Evolutionary conservation across 2,888 invertebrate genomes (phyloP).

Genomic region (Ferrisia virgata): DNA sequence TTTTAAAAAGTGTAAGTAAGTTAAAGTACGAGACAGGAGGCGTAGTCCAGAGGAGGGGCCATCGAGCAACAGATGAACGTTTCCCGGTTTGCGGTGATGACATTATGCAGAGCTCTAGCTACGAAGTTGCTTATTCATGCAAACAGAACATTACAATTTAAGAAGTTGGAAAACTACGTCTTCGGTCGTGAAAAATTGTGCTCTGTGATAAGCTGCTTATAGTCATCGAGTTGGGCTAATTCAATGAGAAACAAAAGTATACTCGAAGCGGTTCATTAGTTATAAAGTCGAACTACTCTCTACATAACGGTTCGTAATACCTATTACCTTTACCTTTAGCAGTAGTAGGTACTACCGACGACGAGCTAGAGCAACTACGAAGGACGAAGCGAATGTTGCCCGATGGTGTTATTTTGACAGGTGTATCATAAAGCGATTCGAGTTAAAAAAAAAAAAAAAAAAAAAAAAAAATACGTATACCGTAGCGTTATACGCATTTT

Average conservation of each 20-base stretch:
- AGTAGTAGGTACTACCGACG: neutral
- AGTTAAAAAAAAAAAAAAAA: neutral
- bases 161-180: neutral
- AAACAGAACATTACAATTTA: neutral
- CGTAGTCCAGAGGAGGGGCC: no score
- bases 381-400: slow-evolving; percentile 10
- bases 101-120: neutral
- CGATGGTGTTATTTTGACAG: slow-evolving; percentile 19
- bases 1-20: neutral
- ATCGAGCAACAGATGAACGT: neutral
- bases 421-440: neutral
- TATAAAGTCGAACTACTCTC: slow-evolving; percentile 1
- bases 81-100: neutral
- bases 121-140: slow-evolving; percentile 11
- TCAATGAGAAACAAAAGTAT: slow-evolving; percentile 32
- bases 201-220: neutral
- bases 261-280: slow-evolving; percentile 39
- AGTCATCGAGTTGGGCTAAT: slow-evolving; percentile 1
- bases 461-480: neutral
- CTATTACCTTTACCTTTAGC: neutral
- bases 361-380: neutral
- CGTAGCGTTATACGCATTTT: slow-evolving; percentile 8
- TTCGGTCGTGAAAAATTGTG: slow-evolving; percentile 6
- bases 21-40: no score
- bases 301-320: slow-evolving; percentile 30